Percentiles rank a stretch among this genome's conserved stretches.
phyloP scores from a whole-genome alignment of 2,888 invertebrate species.

The Suillia variegata region DNA sequence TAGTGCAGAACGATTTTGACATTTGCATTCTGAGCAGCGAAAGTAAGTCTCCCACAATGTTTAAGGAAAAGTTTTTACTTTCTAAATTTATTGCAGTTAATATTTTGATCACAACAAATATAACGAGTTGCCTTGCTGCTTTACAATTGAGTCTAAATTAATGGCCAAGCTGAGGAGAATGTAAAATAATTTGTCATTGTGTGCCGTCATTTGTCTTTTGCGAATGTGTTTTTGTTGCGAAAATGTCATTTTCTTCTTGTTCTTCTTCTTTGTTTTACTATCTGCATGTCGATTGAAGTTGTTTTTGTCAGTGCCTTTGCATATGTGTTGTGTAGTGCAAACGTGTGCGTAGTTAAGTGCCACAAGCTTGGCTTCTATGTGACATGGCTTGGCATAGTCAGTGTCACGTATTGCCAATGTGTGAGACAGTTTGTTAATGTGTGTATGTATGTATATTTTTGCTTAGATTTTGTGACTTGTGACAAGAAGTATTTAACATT shows the following conservation, averaged over 20 bases:
- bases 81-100: neutral
- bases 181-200: constrained; percentile 38
- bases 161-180: constrained; percentile 30
- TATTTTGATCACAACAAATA: neutral
- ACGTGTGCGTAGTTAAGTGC: neutral
- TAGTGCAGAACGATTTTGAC: no score
- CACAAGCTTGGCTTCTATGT: neutral
- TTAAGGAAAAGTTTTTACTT: neutral
- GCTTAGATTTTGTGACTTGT: neutral
- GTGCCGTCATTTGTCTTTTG: constrained; percentile 35
- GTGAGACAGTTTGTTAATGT: no score
- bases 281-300: no score
- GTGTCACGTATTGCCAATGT: no score
- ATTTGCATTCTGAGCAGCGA: neutral
- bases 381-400: neutral
- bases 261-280: no score
- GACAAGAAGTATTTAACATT: constrained; percentile 1
- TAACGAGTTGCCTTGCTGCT: no score
- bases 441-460: neutral
- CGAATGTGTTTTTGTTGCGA: no score
- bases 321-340: neutral
- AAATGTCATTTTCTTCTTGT: no score
- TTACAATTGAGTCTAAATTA: constrained; percentile 30
- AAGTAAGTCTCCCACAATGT: neutral
- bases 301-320: no score